Evolutionary conservation across 2,113 vertebrate genomes (phyloP).

Genomic region (Emydura subglobosa): DNA sequence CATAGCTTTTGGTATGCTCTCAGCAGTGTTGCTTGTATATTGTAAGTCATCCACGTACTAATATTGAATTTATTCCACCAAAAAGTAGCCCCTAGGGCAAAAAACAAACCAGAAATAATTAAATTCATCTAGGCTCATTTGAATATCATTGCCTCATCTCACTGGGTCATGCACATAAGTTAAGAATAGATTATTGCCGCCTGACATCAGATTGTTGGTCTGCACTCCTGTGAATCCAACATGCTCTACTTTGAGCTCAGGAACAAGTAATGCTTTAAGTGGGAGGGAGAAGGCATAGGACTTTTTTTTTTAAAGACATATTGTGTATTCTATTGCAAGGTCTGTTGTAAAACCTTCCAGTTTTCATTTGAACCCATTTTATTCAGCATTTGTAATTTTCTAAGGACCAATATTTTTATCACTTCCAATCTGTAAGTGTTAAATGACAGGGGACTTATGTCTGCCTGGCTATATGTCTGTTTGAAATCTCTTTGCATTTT

Average conservation of each 20-base stretch:
- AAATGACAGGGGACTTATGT: slow-evolving; percentile 23
- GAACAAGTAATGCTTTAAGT: neutral
- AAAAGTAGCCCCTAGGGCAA: slow-evolving; percentile 61
- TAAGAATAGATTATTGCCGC: slow-evolving; percentile 49
- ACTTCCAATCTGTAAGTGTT: neutral
- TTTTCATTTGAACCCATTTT: slow-evolving; percentile 15
- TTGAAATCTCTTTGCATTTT: slow-evolving; percentile 40
- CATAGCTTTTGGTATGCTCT: slow-evolving; percentile 54
- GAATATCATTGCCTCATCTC: slow-evolving; percentile 67
- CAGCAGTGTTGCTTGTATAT: slow-evolving; percentile 58
- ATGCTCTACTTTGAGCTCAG: slow-evolving; percentile 8
- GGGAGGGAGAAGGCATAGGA: neutral
- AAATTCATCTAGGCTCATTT: slow-evolving; percentile 68
- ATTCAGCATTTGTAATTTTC: neutral
- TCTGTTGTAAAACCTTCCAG: neutral
- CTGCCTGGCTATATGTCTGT: slow-evolving; percentile 2
- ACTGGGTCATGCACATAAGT: slow-evolving; percentile 46
- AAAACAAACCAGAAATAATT: slow-evolving; percentile 73
- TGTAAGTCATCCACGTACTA: slow-evolving; percentile 71
- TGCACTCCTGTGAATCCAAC: neutral
- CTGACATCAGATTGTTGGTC: neutral
- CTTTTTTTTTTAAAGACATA: neutral
- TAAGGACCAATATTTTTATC: neutral
- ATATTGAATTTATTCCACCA: slow-evolving; percentile 76
- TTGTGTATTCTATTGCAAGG: neutral